A percentile compares a stretch with the other conserved stretches of the same genome.
Evolutionary conservation across 1,140 invertebrate genomes (phyloP).

Genomic region (Lordiphosa mommai): DNA sequence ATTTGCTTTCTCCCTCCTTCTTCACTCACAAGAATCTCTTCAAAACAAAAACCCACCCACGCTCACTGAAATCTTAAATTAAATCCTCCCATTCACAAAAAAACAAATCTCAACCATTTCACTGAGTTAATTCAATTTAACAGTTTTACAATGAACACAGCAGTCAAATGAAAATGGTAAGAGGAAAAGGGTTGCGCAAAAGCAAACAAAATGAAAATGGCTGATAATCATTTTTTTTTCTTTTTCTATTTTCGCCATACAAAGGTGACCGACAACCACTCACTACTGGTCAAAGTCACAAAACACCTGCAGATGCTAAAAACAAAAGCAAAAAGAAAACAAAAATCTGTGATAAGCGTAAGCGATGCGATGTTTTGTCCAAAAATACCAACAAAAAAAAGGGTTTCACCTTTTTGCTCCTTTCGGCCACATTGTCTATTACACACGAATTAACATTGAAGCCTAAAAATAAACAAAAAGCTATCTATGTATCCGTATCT

Average conservation of each 20-base stretch:
- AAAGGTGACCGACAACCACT: constrained; percentile 6
- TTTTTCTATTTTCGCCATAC: neutral
- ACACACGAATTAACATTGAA: constrained; percentile 49
- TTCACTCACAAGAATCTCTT: too few relatives aligned
- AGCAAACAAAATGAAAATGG: constrained; percentile 7
- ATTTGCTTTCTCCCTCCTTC: too few relatives aligned
- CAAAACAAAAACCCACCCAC: too few relatives aligned
- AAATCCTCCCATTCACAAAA: neutral
- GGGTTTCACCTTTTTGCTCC: constrained; percentile 4
- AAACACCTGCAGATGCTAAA: constrained; percentile 37
- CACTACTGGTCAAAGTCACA: constrained; percentile 29
- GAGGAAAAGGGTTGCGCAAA: constrained; percentile 8
- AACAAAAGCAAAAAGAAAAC: constrained; percentile 16
- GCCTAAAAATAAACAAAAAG: constrained; percentile 25
- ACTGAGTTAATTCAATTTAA: constrained; percentile 45
- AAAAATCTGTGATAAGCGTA: constrained; percentile 38
- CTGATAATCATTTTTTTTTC: constrained; percentile 34
- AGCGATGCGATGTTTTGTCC: constrained; percentile 10
- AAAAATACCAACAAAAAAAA: constrained; percentile 15
- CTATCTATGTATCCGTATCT: constrained; percentile 26
- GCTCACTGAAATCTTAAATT: constrained; percentile 3
- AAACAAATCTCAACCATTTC: constrained; percentile 28
- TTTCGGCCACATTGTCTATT: constrained; percentile 43
- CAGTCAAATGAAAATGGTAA: constrained; percentile 16
- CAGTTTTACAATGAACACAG: constrained; percentile 15